A percentile compares a stretch with the other conserved stretches of the same genome.
These are phyloP conservation scores for Meganola albula DNA, from an alignment of 2,888 invertebrate species.

Conservation along the genomic window DNA sequence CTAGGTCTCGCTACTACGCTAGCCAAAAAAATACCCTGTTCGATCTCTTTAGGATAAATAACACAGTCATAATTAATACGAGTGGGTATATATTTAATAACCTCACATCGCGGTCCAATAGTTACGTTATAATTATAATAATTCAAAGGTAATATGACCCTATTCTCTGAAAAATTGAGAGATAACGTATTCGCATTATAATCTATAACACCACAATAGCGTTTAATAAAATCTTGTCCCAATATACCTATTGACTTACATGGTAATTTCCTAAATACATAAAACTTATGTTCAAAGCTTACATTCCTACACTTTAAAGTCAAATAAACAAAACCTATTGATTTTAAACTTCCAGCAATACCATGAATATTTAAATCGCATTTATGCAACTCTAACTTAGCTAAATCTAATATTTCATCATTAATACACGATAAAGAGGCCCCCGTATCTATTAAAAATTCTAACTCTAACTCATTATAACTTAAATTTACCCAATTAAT, in stretches of 20 bases:
- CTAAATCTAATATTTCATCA: neutral
- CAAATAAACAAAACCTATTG: neutral
- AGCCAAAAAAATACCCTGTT: conserved; percentile 3
- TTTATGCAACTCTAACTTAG: neutral
- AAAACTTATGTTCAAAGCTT: conserved; percentile 3
- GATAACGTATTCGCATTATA: conserved; percentile 1
- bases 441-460: neutral
- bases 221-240: too few species aligned
- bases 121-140: conserved; percentile 1
- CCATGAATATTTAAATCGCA: neutral
- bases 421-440: neutral
- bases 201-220: conserved; percentile 4
- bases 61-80: conserved; percentile 4
- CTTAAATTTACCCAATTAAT: neutral
- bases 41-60: conserved; percentile 1
- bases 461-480: neutral
- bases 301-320: neutral
- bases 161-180: neutral
- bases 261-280: conserved; percentile 7
- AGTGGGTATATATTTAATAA: conserved; percentile 5
- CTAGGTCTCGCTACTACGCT: conserved; percentile 1
- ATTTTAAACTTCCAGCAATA: neutral
- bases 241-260: too few species aligned
- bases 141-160: conserved; percentile 1
- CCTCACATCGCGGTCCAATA: conserved; percentile 4